Percentiles rank a stretch among this genome's conserved stretches.
These are phyloP conservation scores for Epinotia brunnichana DNA, from an alignment of 2,888 invertebrate genomes.

Conservation along the genomic window DNA sequence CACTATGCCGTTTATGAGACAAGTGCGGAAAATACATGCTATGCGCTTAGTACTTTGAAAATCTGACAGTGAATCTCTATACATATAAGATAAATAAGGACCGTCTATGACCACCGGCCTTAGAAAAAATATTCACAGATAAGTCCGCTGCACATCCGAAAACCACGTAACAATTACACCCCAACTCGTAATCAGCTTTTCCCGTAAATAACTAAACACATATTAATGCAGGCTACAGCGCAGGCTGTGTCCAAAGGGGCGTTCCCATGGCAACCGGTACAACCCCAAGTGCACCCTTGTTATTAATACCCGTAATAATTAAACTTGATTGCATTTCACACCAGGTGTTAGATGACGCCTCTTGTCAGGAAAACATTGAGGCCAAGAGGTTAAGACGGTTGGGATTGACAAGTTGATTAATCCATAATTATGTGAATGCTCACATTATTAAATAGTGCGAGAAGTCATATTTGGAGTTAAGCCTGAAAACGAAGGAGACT, in stretches of 20 bases:
- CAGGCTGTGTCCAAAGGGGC: conserved; percentile 77
- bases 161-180: conserved; percentile 68
- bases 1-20: neutral
- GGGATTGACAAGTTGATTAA: conserved; percentile 10
- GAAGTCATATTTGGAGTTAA: neutral
- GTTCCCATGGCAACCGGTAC: conserved; percentile 75
- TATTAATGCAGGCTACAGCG: conserved; percentile 67
- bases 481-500: no score
- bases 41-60: no score
- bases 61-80: neutral
- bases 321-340: conserved; percentile 84
- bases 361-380: conserved; percentile 67
- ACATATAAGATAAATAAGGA: neutral
- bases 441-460: neutral
- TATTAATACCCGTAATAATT: conserved; percentile 84
- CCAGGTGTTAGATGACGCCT: conserved; percentile 80
- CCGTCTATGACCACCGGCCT: no score
- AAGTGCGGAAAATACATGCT: neutral
- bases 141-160: conserved; percentile 35
- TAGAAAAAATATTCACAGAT: neutral
- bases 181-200: conserved; percentile 72
- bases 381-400: conserved; percentile 48
- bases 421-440: neutral
- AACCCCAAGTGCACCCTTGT: conserved; percentile 80
- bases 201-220: conserved; percentile 78